Base-by-base conservation (phyloP, 2,888 invertebrate genomes). In the Nemurella pictetii region DNA sequence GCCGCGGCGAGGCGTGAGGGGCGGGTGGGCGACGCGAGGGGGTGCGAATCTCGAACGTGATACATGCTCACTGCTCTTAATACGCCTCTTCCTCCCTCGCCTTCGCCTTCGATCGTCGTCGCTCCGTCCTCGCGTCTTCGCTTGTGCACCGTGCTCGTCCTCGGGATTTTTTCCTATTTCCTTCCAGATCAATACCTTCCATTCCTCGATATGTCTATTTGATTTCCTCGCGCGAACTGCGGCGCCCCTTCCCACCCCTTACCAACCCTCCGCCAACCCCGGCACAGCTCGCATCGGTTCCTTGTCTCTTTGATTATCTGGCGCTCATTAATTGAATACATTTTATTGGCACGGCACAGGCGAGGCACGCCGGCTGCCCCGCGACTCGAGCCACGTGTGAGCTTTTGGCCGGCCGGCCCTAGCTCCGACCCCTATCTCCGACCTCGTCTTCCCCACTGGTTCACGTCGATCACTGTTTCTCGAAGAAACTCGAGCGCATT, bases 281-380 rank as follows among this genome's bases (percentile, higher is more conserved):
- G n/a, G 35, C 80, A 2, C 36, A n/a, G n/a, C n/a, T n/a, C 25
- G 35, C 32, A 30, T 80, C 30, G 28, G 12, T 29, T 4, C 4
- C 12, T 9, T 30, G 80, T 80, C 80, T 80, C 36, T 80, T 80
- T 80, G 80, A 80, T 80, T 80, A 80, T 80, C 80, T 80, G 32
- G 25, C 26, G 35, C 35, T 80, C 80, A 35, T 80, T 80, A 80
- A 80, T 80, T 80, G 80, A 36, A n/a, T 35, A 30, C 80, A 36
- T 36, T 80, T 80, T 75, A 75, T 75, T 75, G 55, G n/a, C 83
- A 83, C 55, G 26, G n/a, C n/a, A n/a, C n/a, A n/a, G n/a, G n/a
- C n/a, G n/a, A n/a, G 35, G 35, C 35, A 4, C 4, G 35, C 35
- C 35, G 35, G 4, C 35, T 35, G 35, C 35, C 35, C 35, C 5